Base-by-base conservation (phyloP, 2,797 vertebrate species). In the Xenentodon cancila region DNA sequence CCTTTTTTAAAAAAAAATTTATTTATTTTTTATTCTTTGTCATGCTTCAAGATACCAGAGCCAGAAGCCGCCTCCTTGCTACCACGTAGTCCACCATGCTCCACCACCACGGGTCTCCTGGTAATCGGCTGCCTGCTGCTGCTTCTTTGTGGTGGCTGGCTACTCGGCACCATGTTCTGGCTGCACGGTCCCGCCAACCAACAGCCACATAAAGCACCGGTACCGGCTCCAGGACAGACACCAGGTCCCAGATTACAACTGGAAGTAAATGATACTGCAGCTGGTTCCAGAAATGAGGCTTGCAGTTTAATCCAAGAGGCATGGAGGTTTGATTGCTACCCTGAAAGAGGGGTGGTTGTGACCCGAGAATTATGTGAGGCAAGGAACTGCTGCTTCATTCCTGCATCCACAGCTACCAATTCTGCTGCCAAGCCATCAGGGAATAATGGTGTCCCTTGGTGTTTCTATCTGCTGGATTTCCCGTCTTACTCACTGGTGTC, bases 291-390 rank as follows among this genome's bases (percentile, higher is more conserved):
- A 6, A 79, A 68, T 0, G 58, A 90, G 1, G 79, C 86, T 7
- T 96, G 95, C 72, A 56, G 75, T 2, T 30, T 74, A 0, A 84
- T 92, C 22, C 86, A 94, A 0, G 91, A 94, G 63, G 77, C 73
- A 5, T 91, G 82, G 70, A 91, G 95, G 81, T 96, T 96, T 32
- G 95, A 97, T 77, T 97, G 96, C 80, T 96, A 95, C 84, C 96
- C 96, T 0, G 96, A 97, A 76, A 89, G 81, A 62, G 75, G 0
- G 0, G 84, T 73, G 45, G 89, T 96, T 27, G 95, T 96, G 69
- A 96, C 94, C 0, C 88, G 55, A 74, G 92, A 95, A 51, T 51
- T 95, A 74, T 97, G 96, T 0, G 90, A 95, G 51, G 91, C 90
- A 2, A 90, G 96, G 32, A 94, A 92, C 3, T 97, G 96, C 68